phyloP scores from a whole-genome alignment of 1,140 invertebrate species.

The Neuroterus valhalla region DNA sequence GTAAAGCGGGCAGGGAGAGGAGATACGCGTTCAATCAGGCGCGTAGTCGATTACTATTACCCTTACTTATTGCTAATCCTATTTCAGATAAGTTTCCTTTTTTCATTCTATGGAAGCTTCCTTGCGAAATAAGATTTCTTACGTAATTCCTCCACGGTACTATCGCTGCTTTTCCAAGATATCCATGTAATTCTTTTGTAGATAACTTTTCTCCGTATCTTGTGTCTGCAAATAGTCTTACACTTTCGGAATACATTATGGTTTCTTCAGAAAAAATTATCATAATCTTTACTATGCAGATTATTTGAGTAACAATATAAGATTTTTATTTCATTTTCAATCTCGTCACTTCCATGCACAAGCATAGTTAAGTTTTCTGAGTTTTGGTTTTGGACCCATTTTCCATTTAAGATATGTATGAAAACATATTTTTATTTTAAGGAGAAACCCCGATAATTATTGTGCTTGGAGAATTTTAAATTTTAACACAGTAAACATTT shows the following conservation, averaged over 20 bases:
- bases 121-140: slow-evolving; percentile 19
- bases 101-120: neutral
- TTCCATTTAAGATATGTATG: too few relatives aligned
- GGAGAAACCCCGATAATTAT: too few relatives aligned
- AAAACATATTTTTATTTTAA: too few relatives aligned
- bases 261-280: too few relatives aligned
- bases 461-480: too few relatives aligned
- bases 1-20: neutral
- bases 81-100: neutral
- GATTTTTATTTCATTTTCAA: too few relatives aligned
- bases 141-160: slow-evolving; percentile 4
- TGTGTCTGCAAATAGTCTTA: neutral
- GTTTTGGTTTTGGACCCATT: too few relatives aligned
- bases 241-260: neutral
- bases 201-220: slow-evolving; percentile 6
- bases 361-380: too few relatives aligned
- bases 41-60: slow-evolving; percentile 17
- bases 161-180: neutral
- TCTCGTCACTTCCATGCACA: too few relatives aligned
- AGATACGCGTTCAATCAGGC: slow-evolving; percentile 22
- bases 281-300: too few relatives aligned
- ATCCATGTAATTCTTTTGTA: neutral
- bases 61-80: slow-evolving; percentile 9
- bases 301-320: too few relatives aligned
- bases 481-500: too few relatives aligned